Percentiles rank a stretch among this genome's conserved stretches.
Evolutionary conservation across 1,140 invertebrate genomes (phyloP).

Genomic region (Harpegnathos saltator): DNA sequence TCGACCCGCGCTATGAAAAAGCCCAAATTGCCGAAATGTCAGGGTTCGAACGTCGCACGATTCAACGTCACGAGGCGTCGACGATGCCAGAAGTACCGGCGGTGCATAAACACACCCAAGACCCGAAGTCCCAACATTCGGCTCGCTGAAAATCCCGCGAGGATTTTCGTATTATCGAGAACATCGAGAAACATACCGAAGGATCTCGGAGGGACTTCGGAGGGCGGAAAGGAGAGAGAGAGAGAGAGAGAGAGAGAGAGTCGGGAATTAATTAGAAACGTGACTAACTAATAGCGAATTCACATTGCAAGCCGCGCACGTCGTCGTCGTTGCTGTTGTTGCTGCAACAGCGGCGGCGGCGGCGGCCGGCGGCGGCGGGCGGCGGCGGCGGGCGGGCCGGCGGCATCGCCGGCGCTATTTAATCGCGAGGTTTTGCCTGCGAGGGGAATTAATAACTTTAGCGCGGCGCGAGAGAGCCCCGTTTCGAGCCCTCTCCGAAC

Average conservation of each 20-base stretch:
- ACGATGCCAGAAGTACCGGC: no score
- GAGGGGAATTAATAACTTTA: constrained; percentile 74
- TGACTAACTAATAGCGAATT: constrained; percentile 66
- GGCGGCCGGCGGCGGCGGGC: no score
- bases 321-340: constrained; percentile 15
- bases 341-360: no score
- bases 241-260: neutral
- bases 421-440: constrained; percentile 69
- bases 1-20: neutral
- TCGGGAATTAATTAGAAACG: constrained; percentile 59
- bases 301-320: constrained; percentile 47
- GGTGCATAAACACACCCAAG: no score
- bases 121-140: no score
- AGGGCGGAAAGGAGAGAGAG: no score
- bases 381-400: no score
- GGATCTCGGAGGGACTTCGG: no score
- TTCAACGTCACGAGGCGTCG: neutral
- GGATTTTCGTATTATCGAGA: neutral
- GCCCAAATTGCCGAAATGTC: neutral
- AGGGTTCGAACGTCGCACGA: neutral
- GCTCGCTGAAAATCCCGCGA: neutral
- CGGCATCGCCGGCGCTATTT: no score
- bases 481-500: constrained; percentile 66
- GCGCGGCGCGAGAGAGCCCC: constrained; percentile 56
- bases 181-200: no score